Conservation (phyloP, 2,113 vertebrate species). For the Gopherus flavomarginatus region DNA sequence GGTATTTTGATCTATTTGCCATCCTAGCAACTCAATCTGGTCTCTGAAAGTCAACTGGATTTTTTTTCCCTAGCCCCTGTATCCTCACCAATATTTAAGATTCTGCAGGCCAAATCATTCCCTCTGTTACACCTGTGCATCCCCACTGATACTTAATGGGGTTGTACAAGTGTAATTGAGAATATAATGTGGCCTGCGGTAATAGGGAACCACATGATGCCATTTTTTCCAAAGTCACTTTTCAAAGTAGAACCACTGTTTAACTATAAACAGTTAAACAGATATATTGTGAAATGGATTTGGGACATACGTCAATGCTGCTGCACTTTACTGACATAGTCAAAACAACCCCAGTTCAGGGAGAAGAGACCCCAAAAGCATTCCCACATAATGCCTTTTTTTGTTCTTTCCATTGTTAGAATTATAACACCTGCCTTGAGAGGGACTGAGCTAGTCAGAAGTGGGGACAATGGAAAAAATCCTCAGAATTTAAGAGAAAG, state of each 20-base stretch:
- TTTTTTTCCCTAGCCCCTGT: not conserved
- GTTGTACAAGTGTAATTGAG: not conserved
- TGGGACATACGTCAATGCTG: not conserved
- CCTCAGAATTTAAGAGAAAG: not conserved
- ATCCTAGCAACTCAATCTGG: not conserved
- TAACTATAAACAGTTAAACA: not conserved
- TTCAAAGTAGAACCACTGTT: not conserved
- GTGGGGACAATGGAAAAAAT: not conserved
- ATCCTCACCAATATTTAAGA: not conserved
- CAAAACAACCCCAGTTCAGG: not conserved
- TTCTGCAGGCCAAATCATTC: not conserved
- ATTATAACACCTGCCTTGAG: not conserved
- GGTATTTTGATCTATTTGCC: not conserved
- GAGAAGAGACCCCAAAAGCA: not conserved
- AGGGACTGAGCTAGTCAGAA: not conserved
- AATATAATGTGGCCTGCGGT: not conserved
- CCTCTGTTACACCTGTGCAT: not conserved
- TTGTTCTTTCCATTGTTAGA: not conserved
- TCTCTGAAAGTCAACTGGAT: rapidly evolving
- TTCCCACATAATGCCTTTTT: not conserved
- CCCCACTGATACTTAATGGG: rapidly evolving
- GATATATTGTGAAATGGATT: not conserved
- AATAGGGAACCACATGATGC: not conserved
- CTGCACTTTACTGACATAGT: not conserved
- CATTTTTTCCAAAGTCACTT: not conserved